Conservation (phyloP, 1,140 invertebrate species). For the Delia radicum region DNA sequence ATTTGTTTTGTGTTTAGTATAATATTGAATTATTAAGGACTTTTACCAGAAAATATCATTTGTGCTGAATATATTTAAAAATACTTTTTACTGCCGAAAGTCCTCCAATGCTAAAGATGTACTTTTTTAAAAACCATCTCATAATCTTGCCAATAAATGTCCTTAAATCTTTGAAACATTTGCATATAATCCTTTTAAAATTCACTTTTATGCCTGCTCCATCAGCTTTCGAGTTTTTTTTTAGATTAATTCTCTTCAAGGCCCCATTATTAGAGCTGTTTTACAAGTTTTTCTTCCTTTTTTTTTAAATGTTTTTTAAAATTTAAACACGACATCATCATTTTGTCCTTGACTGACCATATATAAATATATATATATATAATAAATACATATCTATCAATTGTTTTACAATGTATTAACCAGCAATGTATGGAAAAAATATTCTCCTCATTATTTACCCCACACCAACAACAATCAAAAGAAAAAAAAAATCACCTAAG, state of each 20-base stretch:
- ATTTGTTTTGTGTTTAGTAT: too few relatives aligned
- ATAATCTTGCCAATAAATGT: not conserved
- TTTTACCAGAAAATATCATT: too few relatives aligned
- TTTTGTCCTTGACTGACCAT: slow-evolving; percentile 28
- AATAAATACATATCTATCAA: too few relatives aligned
- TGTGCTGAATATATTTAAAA: not conserved
- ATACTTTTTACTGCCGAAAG: too few relatives aligned
- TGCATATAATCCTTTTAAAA: not conserved
- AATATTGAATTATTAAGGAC: too few relatives aligned
- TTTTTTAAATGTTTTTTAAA: slow-evolving; percentile 1
- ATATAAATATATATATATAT: slow-evolving; percentile 2
- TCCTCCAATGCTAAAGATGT: too few relatives aligned
- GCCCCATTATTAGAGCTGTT: not conserved
- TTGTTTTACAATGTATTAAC: slow-evolving; percentile 32
- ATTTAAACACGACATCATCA: not conserved
- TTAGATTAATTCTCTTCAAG: not conserved
- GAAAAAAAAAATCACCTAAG: not conserved
- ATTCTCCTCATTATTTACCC: slow-evolving; percentile 55
- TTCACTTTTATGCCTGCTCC: not conserved
- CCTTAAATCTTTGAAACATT: not conserved
- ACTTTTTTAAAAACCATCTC: too few relatives aligned
- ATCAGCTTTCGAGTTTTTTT: not conserved
- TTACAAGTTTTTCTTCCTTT: not conserved
- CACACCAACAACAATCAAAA: slow-evolving; percentile 40
- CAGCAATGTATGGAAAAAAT: slow-evolving; percentile 56